Evolutionary conservation across 2,797 vertebrate species (phyloP), one percentile per base, ranked within the genome.

Genomic region (Ciconia nigra): DNA sequence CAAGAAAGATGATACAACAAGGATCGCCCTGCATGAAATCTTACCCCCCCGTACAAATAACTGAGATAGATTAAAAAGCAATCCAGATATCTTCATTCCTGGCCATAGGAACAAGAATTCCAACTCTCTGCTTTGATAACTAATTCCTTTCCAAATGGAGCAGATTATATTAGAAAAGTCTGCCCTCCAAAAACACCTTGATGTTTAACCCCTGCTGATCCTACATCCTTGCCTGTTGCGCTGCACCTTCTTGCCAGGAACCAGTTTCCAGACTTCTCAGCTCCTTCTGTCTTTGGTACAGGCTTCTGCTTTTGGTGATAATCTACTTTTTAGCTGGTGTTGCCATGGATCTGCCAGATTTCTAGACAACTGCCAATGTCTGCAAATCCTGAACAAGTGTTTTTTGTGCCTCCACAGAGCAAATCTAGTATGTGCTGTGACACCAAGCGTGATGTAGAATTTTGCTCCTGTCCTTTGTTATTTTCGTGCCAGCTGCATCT

Each of bases 401-500:
- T 44, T 83, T 31, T 29, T 52, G 28, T 84, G 74, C 54, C 72
- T 72, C 24, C 62, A 54, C 31, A 49, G 29, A 20, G 26, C 46
- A 88, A 83, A 66, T 11, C 26, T 16, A 16, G 47, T n/a, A 29
- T 3, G 3, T 55, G 37, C 59, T 70, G 11, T 66, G 65, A 63
- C 57, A 39, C 13, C 41, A 55, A 47, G 42, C 0, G 0, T 24
- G 31, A 33, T 0, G 1, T 9, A 71, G n/a, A 63, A 54, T 76
- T 69, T 86, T 70, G 42, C 47, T 87, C 31, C 44, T 25, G 18
- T 25, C 22, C 59, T 73, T 67, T n/a, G 12, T 78, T 70, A 54
- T 49, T 89, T 83, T 66, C 37, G 63, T 24, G 33, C 21, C n/a
- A 83, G 44, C 25, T 67, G 31, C 41, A 51, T 54, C 35, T 91